Evolutionary conservation across 2,797 vertebrate species (phyloP), one percentile per base, ranked within the genome.

Genomic region (Hylomyscus alleni): DNA sequence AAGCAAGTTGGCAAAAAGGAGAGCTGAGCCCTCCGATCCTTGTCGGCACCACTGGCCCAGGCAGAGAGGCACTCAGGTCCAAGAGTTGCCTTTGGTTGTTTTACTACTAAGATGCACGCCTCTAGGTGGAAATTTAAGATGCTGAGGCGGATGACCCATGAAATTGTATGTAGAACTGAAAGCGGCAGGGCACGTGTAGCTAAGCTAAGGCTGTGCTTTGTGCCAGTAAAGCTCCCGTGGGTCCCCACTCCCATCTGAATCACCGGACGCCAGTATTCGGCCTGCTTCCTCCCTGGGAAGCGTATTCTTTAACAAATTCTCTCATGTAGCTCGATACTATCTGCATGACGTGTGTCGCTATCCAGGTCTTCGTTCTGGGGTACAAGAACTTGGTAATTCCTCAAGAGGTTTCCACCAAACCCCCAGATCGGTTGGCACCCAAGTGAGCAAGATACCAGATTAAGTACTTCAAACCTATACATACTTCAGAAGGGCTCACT

Each of bases 261-360:
- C 50, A 56, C 13, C 10, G 3, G 26, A 37, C 1, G 14, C 67
- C 22, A 4, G 26, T 54, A 34, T 54, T 10, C 54, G 24, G n/a
- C 2, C 62, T 7, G 58, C 62, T 67, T 29, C 67, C 50, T 72
- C 8, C 20, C 65, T 37, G 37, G 31, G 44, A 54, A 72, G 20
- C 17, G 6, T 11, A 37, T 54, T 29, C 47, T 3, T 52, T 52
- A 84, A 11, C 15, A 69, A 69, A 34, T 37, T 24, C 65, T 72
- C 22, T 62, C 81, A 17, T 40, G 29, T 34, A 12, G 50, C 65
- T 67, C 15, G 22, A 3, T 54, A 17, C 47, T 72, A 5, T 54
- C 65, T 69, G 31, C 12, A 0, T n/a, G 60, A 3, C 10, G 0
- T 22, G 31, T 67, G 2, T 24, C 0, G 0, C 82, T n/a, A 6